These are phyloP conservation scores for Apostichopus parvimensis DNA, from an alignment of 35 echinoderm and acorn worm species.

Conservation along the genomic window DNA sequence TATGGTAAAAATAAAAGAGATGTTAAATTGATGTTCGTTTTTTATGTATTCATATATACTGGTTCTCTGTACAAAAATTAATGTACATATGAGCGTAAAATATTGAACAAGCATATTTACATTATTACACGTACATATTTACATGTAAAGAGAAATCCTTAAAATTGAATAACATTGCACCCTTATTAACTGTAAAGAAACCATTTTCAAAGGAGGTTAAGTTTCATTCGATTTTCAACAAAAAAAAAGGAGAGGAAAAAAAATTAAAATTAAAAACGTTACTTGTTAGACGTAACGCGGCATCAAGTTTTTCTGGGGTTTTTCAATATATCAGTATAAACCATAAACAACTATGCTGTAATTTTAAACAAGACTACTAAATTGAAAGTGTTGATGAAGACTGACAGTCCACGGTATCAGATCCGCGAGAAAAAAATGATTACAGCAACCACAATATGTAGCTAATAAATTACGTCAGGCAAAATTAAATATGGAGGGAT, in stretches of 20 bases:
- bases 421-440: slow-evolving; percentile 14
- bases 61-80: slow-evolving; percentile 43
- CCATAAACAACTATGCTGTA: background rate
- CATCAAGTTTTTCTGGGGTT: too few species aligned
- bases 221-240: background rate
- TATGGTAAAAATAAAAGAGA: too few species aligned
- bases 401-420: background rate
- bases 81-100: slow-evolving; percentile 44
- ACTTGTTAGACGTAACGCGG: too few species aligned
- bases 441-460: slow-evolving; percentile 1
- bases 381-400: background rate
- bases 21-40: too few species aligned
- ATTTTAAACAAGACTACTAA: background rate
- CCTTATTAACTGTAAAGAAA: slow-evolving; percentile 4
- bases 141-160: background rate
- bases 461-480: slow-evolving; percentile 35
- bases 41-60: slow-evolving; percentile 48
- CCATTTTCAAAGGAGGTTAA: background rate
- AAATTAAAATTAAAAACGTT: too few species aligned
- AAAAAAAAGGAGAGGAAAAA: background rate
- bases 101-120: slow-evolving; percentile 46
- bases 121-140: slow-evolving; percentile 27
- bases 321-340: too few species aligned
- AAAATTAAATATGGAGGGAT: slow-evolving; percentile 45
- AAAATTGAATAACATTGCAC: slow-evolving; percentile 40